Evolutionary conservation across 2,888 invertebrate genomes (phyloP), one percentile per base, ranked within the genome.

Genomic region (Cynaeus angustus): DNA sequence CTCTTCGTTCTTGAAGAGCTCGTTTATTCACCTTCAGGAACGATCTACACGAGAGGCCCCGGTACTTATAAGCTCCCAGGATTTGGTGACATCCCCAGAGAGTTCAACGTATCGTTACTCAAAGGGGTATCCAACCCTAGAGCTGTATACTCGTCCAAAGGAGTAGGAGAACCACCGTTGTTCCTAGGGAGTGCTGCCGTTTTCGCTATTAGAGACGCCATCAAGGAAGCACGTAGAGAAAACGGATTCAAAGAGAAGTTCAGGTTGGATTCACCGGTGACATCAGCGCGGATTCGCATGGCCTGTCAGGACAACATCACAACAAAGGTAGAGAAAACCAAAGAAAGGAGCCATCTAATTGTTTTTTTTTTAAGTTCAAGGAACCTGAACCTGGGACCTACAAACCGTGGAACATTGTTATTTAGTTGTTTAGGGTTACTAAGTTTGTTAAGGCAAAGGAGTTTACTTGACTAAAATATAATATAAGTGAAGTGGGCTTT

Each of bases 81-180:
- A 0, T 95, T 97, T 82, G 91, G 92, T 0, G 96, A 98, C 81
- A 96, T 97, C 80, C 98, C 98, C 0, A 88, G 89, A 53, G 93
- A 95, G 82, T 96, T 99, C 81, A 96, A 98, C 83, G 98, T 99
- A 0, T 93, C 95, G 3, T 87, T 99, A 53, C 86, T 98, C 37
- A 96, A 95, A 82, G 96, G 95, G 9, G 92, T 93, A 30, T 90
- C 94, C 0, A 98, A 98, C 86, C 93, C 94, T 0, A 88, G 92
- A 79, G 98, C 97, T 13, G 94, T 98, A 4, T 98, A 94, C 84
- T 97, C 98, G 0, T 98, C 98, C 0, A 98, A 98, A 91, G 97
- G 96, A 92, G n/a, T 37, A 2, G 37, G 98, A 0, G 98, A 99
- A 83, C 98, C 98, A 0, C 98, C 98, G 0, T 84, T 98, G 3